Evolutionary conservation across 2,888 invertebrate genomes (phyloP).

Genomic region (Exephanes ischioxanthus): DNA sequence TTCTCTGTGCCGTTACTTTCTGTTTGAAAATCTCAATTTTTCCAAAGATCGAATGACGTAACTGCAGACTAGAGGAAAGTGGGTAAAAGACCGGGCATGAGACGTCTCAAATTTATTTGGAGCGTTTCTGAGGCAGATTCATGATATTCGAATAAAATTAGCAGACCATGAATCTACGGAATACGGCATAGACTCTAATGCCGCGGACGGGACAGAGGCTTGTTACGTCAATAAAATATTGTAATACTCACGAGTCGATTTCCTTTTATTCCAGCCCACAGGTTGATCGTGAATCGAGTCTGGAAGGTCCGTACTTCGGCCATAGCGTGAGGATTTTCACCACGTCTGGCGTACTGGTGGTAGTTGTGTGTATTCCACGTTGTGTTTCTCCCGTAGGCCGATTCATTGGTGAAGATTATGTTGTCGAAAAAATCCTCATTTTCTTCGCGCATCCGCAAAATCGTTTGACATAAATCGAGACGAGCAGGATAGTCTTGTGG

Average conservation of each 20-base stretch:
- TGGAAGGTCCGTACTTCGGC: neutral
- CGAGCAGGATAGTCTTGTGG: neutral
- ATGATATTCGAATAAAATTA: too few relatives aligned
- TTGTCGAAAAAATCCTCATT: neutral
- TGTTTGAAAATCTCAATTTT: too few relatives aligned
- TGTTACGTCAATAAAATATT: neutral
- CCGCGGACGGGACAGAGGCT: neutral
- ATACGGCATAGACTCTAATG: too few relatives aligned
- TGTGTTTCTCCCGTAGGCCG: neutral
- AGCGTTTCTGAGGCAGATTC: too few relatives aligned
- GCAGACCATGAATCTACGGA: too few relatives aligned
- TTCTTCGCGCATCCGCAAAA: neutral
- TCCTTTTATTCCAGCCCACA: slow-evolving; percentile 6
- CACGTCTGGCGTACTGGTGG: neutral
- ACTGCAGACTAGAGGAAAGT: neutral
- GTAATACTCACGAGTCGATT: neutral
- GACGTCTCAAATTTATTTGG: too few relatives aligned
- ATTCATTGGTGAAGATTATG: neutral
- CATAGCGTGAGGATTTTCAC: neutral
- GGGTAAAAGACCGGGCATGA: too few relatives aligned
- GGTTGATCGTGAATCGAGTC: neutral
- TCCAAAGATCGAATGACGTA: neutral
- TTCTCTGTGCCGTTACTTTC: too few relatives aligned
- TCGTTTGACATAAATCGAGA: neutral
- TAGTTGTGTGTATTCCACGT: neutral